These are phyloP conservation scores for Pygocentrus nattereri DNA, from an alignment of 2,797 vertebrate genomes.

Conservation along the genomic window DNA sequence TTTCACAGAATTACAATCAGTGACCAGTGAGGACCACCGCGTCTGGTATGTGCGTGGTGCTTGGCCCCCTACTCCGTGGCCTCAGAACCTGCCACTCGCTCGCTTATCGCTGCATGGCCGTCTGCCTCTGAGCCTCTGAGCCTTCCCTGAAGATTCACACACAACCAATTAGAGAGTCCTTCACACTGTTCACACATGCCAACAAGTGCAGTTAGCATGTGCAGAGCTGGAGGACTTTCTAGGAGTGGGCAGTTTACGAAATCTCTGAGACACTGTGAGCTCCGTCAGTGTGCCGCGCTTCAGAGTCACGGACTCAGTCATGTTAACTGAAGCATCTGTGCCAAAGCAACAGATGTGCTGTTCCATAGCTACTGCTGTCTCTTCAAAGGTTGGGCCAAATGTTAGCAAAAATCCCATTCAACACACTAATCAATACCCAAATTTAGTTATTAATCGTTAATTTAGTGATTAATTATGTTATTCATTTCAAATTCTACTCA, in stretches of 20 bases:
- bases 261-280: slow-evolving; percentile 13
- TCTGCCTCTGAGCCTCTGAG: slow-evolving; percentile 49
- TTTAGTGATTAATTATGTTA: too few species aligned
- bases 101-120: slow-evolving; percentile 43
- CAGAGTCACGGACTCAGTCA: background rate
- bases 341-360: background rate
- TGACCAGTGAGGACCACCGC: slow-evolving; percentile 95
- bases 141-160: slow-evolving; percentile 1
- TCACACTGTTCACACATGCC: slow-evolving; percentile 59
- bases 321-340: background rate
- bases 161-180: slow-evolving; percentile 26
- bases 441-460: too few species aligned
- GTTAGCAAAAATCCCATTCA: too few species aligned
- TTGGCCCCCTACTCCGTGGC: slow-evolving; percentile 56
- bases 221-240: slow-evolving; percentile 33
- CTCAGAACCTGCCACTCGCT: slow-evolving; percentile 20
- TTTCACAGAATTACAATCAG: slow-evolving; percentile 98
- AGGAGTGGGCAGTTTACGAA: slow-evolving; percentile 13
- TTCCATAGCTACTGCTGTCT: background rate
- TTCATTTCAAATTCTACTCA: too few species aligned
- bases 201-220: slow-evolving; percentile 28
- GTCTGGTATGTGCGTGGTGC: slow-evolving; percentile 91
- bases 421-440: too few species aligned
- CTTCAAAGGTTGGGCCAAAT: too few species aligned
- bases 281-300: slow-evolving; percentile 6